Evolutionary conservation across 2,113 vertebrate genomes (phyloP), one percentile per base, ranked within the genome.

Genomic region (Peromyscus californicus): DNA sequence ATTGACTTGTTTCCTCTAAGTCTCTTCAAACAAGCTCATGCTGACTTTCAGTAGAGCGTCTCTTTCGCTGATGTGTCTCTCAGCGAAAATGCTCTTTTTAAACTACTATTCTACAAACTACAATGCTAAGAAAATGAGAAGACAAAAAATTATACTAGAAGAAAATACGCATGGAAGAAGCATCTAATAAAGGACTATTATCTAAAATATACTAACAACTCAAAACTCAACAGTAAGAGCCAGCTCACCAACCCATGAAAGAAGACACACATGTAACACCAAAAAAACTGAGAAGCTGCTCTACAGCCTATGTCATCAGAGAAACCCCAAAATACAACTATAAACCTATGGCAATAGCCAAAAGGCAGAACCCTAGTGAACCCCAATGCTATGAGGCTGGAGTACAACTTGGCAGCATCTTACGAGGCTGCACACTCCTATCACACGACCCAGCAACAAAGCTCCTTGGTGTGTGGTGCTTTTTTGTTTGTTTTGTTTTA

Each of bases 51-150:
- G 90, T 97, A 93, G 93, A 97, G 93, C 82, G n/a, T n/a, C n/a
- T n/a, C n/a, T n/a, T n/a, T n/a, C 98, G 85, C 70, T 98, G 80
- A 96, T 95, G 97, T 98, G 93, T 86, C 79, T 80, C 96, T 95
- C 96, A 91, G 87, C 33, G 24, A 57, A 36, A 72, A 63, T 42
- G 29, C 5, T 48, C 5, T 51, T 83, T 67, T 74, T 61, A 94
- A 65, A 84, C 36, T 17, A 84, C 12, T 63, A 21, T 11, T 90
- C 67, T 84, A 12, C 16, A n/a, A 93, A 93, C 21, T 9, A 29
- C 42, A 82, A 74, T 61, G 31, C 31, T 21, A 80, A 94, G 39
- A 94, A 54, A 82, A 89, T 63, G 54, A 75, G 19, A 83, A 90
- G 70, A 90, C 65, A 90, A 79, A 57, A 42, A 36, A 74, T 74